These are phyloP conservation scores for Eospalax fontanierii DNA, from an alignment of 2,797 vertebrate species.

Conservation along the genomic window DNA sequence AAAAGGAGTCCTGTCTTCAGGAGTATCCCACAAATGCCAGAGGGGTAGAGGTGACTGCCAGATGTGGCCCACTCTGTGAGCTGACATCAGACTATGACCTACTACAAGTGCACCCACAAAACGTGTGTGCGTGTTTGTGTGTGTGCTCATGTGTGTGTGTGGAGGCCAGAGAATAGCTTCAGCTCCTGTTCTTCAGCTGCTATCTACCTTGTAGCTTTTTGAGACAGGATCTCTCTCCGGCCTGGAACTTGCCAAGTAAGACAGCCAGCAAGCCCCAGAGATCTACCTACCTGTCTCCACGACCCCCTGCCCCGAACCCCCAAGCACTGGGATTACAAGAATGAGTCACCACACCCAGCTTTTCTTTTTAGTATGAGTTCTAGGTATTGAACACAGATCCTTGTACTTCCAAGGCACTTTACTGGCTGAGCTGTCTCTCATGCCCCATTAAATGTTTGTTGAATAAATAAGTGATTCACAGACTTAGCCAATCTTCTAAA, in stretches of 20 bases:
- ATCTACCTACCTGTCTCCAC: not conserved
- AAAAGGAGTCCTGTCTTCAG: not conserved
- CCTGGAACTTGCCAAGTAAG: not conserved
- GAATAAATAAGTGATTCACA: not conserved
- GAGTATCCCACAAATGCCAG: not conserved
- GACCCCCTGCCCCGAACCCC: not conserved
- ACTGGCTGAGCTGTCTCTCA: not conserved
- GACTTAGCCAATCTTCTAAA: not conserved
- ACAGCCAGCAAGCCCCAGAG: not conserved
- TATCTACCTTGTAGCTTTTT: not conserved
- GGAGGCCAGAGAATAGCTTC: not conserved
- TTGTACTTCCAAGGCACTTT: not conserved
- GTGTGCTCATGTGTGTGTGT: not conserved
- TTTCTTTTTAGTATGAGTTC: no score
- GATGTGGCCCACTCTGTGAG: not conserved
- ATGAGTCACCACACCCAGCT: not conserved
- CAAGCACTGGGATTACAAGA: not conserved
- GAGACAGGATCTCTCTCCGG: not conserved
- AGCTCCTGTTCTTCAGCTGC: not conserved
- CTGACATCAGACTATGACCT: not conserved
- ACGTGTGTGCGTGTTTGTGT: not conserved
- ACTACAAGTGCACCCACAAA: not conserved
- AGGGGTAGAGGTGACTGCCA: no score
- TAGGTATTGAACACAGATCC: not conserved
- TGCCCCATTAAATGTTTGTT: not conserved